phyloP scores from a whole-genome alignment of 2,113 vertebrate species.

The Eulemur macaco region DNA sequence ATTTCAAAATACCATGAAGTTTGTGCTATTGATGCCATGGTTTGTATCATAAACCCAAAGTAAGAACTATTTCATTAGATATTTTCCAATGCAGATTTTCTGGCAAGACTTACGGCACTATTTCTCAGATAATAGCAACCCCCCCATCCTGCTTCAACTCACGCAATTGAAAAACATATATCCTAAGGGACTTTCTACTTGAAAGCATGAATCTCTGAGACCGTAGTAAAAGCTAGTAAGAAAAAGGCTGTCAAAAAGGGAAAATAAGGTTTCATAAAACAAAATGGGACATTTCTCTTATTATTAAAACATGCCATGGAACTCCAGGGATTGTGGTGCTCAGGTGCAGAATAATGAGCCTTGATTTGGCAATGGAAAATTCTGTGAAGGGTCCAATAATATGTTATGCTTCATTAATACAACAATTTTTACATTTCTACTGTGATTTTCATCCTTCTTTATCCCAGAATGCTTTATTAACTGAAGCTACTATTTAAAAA shows the following conservation, averaged over 20 bases:
- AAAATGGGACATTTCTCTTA: constrained; percentile 50
- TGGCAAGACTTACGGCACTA: constrained; percentile 37
- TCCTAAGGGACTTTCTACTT: constrained; percentile 47
- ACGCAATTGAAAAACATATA: constrained; percentile 26
- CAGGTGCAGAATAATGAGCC: constrained; percentile 68
- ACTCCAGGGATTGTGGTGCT: constrained; percentile 57
- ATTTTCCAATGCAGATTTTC: constrained; percentile 37
- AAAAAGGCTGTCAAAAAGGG: neutral
- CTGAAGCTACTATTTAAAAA: constrained; percentile 11
- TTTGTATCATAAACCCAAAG: constrained; percentile 35
- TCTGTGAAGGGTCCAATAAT: constrained; percentile 53
- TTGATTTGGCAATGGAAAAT: constrained; percentile 63
- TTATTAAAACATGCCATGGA: constrained; percentile 50
- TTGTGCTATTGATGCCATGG: neutral
- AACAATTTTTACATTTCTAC: constrained; percentile 61
- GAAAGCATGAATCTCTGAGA: constrained; percentile 23
- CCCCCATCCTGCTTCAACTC: neutral
- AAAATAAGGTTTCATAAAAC: constrained; percentile 55
- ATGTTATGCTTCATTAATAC: constrained; percentile 61
- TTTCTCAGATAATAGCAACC: constrained; percentile 20
- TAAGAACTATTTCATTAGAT: constrained; percentile 12
- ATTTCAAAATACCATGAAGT: constrained; percentile 31
- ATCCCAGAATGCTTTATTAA: constrained; percentile 58
- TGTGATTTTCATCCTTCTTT: constrained; percentile 65
- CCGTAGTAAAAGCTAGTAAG: constrained; percentile 9